These are phyloP conservation scores for Sandelia bainsii DNA, from an alignment of 2,797 vertebrate species.

Conservation along the genomic window DNA sequence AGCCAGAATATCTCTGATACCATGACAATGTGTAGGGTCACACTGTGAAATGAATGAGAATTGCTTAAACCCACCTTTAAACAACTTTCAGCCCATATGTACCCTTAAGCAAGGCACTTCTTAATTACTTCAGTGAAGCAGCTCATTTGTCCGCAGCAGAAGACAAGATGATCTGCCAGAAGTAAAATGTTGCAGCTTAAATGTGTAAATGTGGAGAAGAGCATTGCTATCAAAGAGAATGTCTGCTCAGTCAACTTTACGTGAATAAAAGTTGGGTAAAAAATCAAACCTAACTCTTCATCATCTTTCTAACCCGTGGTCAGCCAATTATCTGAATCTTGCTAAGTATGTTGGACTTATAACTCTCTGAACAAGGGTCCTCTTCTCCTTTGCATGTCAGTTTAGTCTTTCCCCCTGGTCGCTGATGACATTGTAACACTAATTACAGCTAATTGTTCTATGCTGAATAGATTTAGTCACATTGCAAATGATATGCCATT, in stretches of 20 bases:
- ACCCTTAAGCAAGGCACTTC: conserved; percentile 70
- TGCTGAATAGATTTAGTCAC: conserved; percentile 83
- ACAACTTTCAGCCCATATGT: conserved; percentile 27
- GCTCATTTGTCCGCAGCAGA: conserved; percentile 65
- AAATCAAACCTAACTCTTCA: conserved; percentile 42
- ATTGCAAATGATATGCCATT: conserved; percentile 85
- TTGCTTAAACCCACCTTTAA: conserved; percentile 43
- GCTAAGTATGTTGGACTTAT: conserved; percentile 64
- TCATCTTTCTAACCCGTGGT: conserved; percentile 74
- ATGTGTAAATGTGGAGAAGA: conserved; percentile 46
- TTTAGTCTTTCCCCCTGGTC: conserved; percentile 77
- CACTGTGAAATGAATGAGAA: conserved; percentile 64
- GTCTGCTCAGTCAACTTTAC: conserved; percentile 54
- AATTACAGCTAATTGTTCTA: conserved; percentile 86
- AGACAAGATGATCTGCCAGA: conserved; percentile 49
- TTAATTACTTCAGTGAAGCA: conserved; percentile 65
- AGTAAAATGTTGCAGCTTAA: conserved; percentile 55
- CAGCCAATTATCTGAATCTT: conserved; percentile 77
- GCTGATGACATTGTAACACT: conserved; percentile 84
- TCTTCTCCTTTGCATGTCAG: conserved; percentile 74
- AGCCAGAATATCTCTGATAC: conserved; percentile 61
- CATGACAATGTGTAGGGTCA: conserved; percentile 67
- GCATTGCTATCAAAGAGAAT: conserved; percentile 58
- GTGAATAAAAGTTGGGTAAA: conserved; percentile 19
- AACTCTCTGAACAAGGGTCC: conserved; percentile 71